These are phyloP conservation scores for Drosophila anomelani DNA, from an alignment of 2,888 invertebrate genomes.

Conservation along the genomic window DNA sequence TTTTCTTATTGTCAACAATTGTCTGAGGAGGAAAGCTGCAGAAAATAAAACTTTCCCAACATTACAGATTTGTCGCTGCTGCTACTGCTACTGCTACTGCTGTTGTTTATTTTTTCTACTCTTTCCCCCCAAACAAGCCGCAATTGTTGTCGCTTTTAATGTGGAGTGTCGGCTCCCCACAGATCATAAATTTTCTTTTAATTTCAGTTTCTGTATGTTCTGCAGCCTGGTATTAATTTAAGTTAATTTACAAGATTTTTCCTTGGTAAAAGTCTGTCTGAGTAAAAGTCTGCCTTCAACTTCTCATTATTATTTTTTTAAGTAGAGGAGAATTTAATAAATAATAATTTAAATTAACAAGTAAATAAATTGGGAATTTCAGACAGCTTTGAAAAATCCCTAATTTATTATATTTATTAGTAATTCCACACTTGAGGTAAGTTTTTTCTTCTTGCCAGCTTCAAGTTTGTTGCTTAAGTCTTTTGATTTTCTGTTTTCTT, in stretches of 20 bases:
- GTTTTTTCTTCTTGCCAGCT: too few species aligned
- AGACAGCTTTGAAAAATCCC: too few species aligned
- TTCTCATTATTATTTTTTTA: not conserved
- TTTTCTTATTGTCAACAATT: slow-evolving; percentile 52
- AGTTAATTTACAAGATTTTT: slow-evolving; percentile 31
- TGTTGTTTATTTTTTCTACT: not conserved
- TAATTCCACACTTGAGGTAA: too few species aligned
- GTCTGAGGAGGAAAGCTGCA: slow-evolving; percentile 26
- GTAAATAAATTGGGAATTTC: not conserved
- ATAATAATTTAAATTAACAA: not conserved
- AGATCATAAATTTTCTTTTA: slow-evolving; percentile 69
- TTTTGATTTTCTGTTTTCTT: not conserved
- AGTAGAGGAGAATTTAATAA: not conserved
- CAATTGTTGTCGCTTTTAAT: slow-evolving; percentile 42
- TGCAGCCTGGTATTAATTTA: slow-evolving; percentile 28
- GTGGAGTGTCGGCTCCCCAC: slow-evolving; percentile 28
- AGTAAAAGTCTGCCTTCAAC: slow-evolving; percentile 18
- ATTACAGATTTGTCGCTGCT: slow-evolving; percentile 38
- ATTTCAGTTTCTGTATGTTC: slow-evolving; percentile 52
- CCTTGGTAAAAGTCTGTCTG: slow-evolving; percentile 10
- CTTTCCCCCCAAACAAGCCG: slow-evolving; percentile 8
- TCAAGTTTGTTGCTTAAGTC: slow-evolving; percentile 9
- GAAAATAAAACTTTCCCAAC: slow-evolving; percentile 50
- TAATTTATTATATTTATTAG: too few species aligned
- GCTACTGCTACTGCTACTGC: not conserved